phyloP scores from a whole-genome alignment of 1,140 invertebrate genomes.

The Formica selysi region DNA sequence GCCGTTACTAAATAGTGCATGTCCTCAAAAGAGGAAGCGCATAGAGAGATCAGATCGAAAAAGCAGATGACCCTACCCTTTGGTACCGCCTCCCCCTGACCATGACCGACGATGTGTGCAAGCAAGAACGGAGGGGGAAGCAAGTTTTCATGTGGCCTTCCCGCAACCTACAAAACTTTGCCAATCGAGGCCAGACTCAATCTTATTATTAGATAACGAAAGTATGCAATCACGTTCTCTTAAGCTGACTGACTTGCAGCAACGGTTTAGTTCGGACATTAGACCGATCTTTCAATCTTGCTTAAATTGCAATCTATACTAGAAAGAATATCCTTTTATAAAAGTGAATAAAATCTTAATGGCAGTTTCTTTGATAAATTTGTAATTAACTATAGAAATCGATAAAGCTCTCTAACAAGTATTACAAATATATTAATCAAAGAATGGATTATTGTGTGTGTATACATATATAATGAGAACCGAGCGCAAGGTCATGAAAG shows the following conservation, averaged over 20 bases:
- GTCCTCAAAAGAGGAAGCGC: background rate
- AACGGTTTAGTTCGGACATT: background rate
- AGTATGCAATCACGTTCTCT: slow-evolving; percentile 49
- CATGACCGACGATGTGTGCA: slow-evolving; percentile 66
- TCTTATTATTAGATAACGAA: slow-evolving; percentile 41
- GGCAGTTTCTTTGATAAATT: background rate
- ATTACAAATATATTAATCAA: too few species aligned
- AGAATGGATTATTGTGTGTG: too few species aligned
- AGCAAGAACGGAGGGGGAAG: slow-evolving; percentile 12
- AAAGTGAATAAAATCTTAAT: background rate
- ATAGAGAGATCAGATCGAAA: slow-evolving; percentile 3
- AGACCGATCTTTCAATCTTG: background rate
- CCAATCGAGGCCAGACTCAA: slow-evolving; percentile 37
- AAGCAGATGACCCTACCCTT: slow-evolving; percentile 23
- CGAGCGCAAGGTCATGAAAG: too few species aligned
- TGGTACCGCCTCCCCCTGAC: slow-evolving; percentile 49
- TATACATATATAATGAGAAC: too few species aligned
- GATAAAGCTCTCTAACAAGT: too few species aligned
- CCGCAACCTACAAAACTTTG: slow-evolving; percentile 62
- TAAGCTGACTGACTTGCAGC: background rate
- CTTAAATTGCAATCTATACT: background rate
- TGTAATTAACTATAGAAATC: background rate
- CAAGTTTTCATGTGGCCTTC: slow-evolving; percentile 45
- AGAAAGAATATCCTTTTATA: background rate
- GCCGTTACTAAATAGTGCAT: background rate